A percentile compares a stretch with the other conserved stretches of the same genome.
Evolutionary conservation across 2,888 invertebrate genomes (phyloP).

Genomic region (Lepidocyrtoides sp.): DNA sequence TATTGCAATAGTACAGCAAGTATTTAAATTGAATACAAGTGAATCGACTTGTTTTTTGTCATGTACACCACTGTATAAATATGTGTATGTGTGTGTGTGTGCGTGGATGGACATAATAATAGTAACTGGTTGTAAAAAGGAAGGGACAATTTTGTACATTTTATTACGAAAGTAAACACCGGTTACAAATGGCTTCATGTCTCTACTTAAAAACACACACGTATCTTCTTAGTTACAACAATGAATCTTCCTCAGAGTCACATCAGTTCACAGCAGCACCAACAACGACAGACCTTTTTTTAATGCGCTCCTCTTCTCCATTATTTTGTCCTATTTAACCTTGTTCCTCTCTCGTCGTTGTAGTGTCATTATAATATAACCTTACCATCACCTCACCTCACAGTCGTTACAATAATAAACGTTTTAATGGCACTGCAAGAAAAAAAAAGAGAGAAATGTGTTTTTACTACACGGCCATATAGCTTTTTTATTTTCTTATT

Average conservation of each 20-base stretch:
- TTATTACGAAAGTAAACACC: constrained; percentile 49
- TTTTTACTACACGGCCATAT: not conserved
- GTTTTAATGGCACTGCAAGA: constrained; percentile 16
- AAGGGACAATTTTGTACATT: constrained; percentile 40
- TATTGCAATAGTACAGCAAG: constrained; percentile 15
- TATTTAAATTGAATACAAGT: constrained; percentile 46
- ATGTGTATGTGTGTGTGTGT: not conserved
- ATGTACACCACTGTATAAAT: not conserved
- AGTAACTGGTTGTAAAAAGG: constrained; percentile 44
- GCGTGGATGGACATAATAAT: constrained; percentile 18
- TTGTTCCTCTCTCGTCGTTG: not conserved
- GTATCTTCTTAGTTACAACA: constrained; percentile 19
- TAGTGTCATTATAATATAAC: constrained; percentile 11
- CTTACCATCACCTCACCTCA: constrained; percentile 29
- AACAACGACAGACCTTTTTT: not conserved
- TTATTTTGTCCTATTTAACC: constrained; percentile 44
- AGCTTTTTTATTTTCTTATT: not conserved
- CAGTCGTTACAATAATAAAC: constrained; percentile 44
- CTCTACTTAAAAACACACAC: not conserved
- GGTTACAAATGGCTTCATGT: constrained; percentile 31
- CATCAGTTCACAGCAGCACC: not conserved
- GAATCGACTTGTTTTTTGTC: not conserved
- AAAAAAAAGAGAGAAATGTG: not conserved
- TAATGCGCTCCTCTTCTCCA: not conserved
- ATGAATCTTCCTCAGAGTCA: constrained; percentile 17